Evolutionary conservation across 2,797 vertebrate genomes (phyloP).

Genomic region (Heliangelus exortis): DNA sequence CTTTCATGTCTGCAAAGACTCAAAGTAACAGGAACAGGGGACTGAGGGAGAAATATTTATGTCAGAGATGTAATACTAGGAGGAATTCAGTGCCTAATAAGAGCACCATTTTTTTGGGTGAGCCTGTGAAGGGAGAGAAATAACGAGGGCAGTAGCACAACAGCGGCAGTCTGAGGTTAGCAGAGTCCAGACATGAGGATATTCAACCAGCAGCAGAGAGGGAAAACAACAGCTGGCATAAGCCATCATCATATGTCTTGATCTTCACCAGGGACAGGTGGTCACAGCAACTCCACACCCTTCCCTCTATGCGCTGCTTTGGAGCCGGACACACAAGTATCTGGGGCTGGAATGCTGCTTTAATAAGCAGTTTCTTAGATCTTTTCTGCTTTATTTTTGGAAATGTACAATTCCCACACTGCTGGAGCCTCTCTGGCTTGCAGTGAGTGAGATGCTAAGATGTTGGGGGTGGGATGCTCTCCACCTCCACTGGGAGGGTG

Average conservation of each 20-base stretch:
- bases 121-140: slow-evolving; percentile 41
- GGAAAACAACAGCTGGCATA: slow-evolving; percentile 75
- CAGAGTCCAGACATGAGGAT: slow-evolving; percentile 9
- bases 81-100: slow-evolving; percentile 41
- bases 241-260: slow-evolving; percentile 55
- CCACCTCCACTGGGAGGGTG: background rate
- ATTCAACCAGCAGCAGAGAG: slow-evolving; percentile 12
- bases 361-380: slow-evolving; percentile 16
- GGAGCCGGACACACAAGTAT: slow-evolving; percentile 17
- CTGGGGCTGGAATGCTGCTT: slow-evolving; percentile 34
- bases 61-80: slow-evolving; percentile 34
- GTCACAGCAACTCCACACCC: slow-evolving; percentile 38
- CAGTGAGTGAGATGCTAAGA: background rate
- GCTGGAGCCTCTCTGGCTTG: background rate
- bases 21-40: background rate
- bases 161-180: slow-evolving; percentile 8
- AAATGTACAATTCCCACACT: background rate
- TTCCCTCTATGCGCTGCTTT: background rate
- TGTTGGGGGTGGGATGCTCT: background rate
- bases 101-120: background rate
- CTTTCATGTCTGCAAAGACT: background rate
- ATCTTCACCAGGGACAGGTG: slow-evolving; percentile 73
- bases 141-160: slow-evolving; percentile 26
- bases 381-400: slow-evolving; percentile 49
- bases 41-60: slow-evolving; percentile 34